Conservation (phyloP, 2,113 vertebrate species). For the Apistogramma diplotaenia region DNA sequence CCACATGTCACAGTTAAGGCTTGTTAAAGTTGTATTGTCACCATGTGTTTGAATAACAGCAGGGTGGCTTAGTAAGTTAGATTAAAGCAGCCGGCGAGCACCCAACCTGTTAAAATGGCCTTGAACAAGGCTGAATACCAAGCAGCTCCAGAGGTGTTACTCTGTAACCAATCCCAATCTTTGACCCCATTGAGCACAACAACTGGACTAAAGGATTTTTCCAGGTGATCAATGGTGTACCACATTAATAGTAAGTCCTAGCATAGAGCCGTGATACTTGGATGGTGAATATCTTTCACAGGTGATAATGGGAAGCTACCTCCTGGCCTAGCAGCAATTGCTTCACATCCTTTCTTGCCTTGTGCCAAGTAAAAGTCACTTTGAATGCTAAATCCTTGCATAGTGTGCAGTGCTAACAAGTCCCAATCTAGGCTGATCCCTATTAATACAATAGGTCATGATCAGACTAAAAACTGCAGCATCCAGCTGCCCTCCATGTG, state of each 20-base stretch:
- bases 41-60: constrained; percentile 1
- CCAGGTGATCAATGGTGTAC: constrained; percentile 12
- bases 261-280: neutral
- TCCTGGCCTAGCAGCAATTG: constrained; percentile 36
- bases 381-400: constrained; percentile 46
- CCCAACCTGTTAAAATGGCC: constrained; percentile 8
- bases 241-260: constrained; percentile 24
- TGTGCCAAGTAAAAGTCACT: constrained; percentile 64
- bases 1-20: neutral
- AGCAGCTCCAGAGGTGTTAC: constrained; percentile 6
- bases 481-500: constrained; percentile 1
- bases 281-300: constrained; percentile 41
- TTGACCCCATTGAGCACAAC: neutral
- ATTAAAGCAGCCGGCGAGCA: neutral
- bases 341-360: constrained; percentile 33
- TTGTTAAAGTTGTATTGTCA: neutral
- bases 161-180: constrained; percentile 6
- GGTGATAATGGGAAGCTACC: constrained; percentile 65
- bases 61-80: constrained; percentile 1
- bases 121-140: constrained; percentile 21
- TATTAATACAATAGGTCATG: constrained; percentile 52
- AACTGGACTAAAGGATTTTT: constrained; percentile 22
- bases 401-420: constrained; percentile 44
- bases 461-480: constrained; percentile 34
- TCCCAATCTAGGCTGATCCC: constrained; percentile 58